Percentiles rank a stretch among this genome's conserved stretches.
Conservation (phyloP, 2,888 invertebrate species). For the Furcula furcula region DNA sequence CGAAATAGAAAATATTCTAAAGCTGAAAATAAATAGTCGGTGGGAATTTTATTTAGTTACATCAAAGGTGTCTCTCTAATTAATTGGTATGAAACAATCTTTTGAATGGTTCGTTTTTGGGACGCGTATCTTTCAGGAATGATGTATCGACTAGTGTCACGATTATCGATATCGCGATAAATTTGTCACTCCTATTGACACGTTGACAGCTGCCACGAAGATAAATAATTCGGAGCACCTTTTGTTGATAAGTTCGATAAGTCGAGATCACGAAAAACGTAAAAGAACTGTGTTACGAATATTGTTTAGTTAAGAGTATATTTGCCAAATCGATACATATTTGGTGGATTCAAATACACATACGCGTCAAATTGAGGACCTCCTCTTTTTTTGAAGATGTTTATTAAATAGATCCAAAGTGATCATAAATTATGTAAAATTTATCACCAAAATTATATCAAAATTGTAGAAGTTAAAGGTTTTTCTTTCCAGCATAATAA, state of each 20-base stretch:
- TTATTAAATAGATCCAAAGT: too few relatives aligned
- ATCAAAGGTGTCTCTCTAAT: constrained; percentile 30
- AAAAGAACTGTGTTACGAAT: too few relatives aligned
- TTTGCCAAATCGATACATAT: too few relatives aligned
- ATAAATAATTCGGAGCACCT: constrained; percentile 46
- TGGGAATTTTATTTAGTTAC: constrained; percentile 18
- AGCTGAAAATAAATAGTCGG: constrained; percentile 19
- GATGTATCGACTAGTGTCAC: constrained; percentile 28
- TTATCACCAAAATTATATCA: too few relatives aligned
- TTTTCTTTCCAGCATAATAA: too few relatives aligned
- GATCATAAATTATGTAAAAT: too few relatives aligned
- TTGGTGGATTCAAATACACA: too few relatives aligned
- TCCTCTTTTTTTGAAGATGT: too few relatives aligned
- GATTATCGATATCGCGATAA: constrained; percentile 50
- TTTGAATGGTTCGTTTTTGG: neutral
- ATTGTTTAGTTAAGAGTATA: too few relatives aligned
- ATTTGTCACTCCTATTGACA: constrained; percentile 59
- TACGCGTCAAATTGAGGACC: too few relatives aligned
- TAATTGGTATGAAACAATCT: constrained; percentile 27
- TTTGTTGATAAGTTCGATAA: constrained; percentile 47
- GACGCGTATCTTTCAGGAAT: constrained; percentile 19
- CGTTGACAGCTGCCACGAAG: constrained; percentile 65
- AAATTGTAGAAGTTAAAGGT: too few relatives aligned
- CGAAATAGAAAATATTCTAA: constrained; percentile 43
- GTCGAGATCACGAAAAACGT: constrained; percentile 40